Evolutionary conservation across 2,797 vertebrate genomes (phyloP).

Genomic region (Columba guinea): DNA sequence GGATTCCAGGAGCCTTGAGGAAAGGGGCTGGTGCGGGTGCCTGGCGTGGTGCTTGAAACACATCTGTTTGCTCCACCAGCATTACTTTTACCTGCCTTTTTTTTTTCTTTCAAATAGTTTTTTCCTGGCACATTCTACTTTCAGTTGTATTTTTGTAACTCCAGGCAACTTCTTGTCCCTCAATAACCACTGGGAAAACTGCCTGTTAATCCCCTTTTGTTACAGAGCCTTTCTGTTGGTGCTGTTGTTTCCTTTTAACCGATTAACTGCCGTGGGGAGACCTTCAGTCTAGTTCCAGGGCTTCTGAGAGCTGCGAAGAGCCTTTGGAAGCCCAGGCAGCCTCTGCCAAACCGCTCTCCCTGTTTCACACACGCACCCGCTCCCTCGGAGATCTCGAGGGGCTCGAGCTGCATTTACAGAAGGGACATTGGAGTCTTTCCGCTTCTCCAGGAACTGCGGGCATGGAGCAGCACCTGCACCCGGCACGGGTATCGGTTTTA

Average conservation of each 20-base stretch:
- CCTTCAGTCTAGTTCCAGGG: background rate
- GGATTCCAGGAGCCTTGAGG: background rate
- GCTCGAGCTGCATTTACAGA: background rate
- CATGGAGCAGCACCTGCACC: background rate
- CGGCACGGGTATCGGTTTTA: fast-evolving
- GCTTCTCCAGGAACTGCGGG: background rate
- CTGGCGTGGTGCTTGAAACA: background rate
- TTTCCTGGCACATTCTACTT: background rate
- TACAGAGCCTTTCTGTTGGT: background rate
- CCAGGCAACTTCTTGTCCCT: background rate
- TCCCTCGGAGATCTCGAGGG: background rate
- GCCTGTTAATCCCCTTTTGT: fast-evolving
- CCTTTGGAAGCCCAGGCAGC: background rate
- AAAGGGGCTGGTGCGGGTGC: fast-evolving
- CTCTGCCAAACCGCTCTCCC: background rate
- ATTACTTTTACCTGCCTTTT: background rate
- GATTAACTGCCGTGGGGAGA: fast-evolving
- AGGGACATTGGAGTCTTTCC: background rate
- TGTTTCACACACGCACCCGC: fast-evolving
- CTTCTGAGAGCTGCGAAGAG: background rate
- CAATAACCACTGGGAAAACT: background rate
- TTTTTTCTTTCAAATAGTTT: fast-evolving
- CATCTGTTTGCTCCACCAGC: background rate
- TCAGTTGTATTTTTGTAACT: background rate
- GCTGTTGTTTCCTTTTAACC: background rate